Conservation (phyloP, 1,140 invertebrate species). For the Neodiprion pinetum region DNA sequence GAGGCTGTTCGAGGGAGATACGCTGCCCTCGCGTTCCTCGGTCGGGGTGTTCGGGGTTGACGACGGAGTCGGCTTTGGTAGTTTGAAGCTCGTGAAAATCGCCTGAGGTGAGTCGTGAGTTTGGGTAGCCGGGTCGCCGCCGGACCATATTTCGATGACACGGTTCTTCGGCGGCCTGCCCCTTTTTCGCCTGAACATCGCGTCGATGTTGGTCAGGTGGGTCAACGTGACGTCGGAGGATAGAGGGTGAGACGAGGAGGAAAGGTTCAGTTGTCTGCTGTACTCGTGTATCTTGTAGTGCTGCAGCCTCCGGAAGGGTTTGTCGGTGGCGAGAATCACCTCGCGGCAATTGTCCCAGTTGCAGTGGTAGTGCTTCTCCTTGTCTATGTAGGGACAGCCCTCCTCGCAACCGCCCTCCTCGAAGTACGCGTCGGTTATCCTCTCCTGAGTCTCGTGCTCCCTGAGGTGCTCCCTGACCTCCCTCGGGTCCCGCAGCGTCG, state of each 20-base stretch:
- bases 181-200: slow-evolving; percentile 88
- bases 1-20: slow-evolving; percentile 52
- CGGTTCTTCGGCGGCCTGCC: slow-evolving; percentile 92
- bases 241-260: slow-evolving; percentile 58
- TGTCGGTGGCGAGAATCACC: slow-evolving; percentile 82
- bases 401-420: slow-evolving; percentile 73
- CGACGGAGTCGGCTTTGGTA: slow-evolving; percentile 74
- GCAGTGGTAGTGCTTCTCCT: slow-evolving; percentile 89
- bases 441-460: slow-evolving; percentile 86
- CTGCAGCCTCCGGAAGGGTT: slow-evolving; percentile 84
- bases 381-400: slow-evolving; percentile 77
- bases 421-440: slow-evolving; percentile 83
- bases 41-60: slow-evolving; percentile 52
- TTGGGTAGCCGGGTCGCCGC: slow-evolving; percentile 64
- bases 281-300: slow-evolving; percentile 90
- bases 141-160: slow-evolving; percentile 88
- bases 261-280: slow-evolving; percentile 55
- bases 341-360: slow-evolving; percentile 87
- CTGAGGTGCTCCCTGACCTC: slow-evolving; percentile 85
- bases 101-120: slow-evolving; percentile 81
- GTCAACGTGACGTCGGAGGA: slow-evolving; percentile 69
- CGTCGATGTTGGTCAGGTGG: slow-evolving; percentile 79
- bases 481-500: slow-evolving; percentile 48
- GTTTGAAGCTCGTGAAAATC: slow-evolving; percentile 92
- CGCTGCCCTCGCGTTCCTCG: slow-evolving; percentile 60